Evolutionary conservation across 2,113 vertebrate species (phyloP), one percentile per base, ranked within the genome.

Genomic region (Pangasianodon hypophthalmus): DNA sequence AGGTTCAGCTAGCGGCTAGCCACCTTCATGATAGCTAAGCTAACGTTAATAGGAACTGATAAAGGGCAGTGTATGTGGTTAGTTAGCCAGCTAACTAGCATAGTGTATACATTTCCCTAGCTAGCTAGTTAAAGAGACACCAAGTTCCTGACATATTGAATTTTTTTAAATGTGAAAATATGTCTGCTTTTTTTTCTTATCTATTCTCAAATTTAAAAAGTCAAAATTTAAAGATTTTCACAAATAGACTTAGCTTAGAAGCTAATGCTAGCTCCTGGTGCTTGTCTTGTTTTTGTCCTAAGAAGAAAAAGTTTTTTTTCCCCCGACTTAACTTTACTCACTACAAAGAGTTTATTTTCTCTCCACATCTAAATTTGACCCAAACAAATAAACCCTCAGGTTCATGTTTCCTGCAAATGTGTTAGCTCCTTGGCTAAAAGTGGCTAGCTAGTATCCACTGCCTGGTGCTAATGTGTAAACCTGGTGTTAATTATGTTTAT

Each of bases 1-100:
- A 37, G 84, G 26, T 11, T 46, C 41, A 84, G 32, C 56, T 84
- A 84, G 83, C 83, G 37, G 37, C 56, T 64, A 85, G 83, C 26
- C 26, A n/a, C 26, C 62, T 85, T 48, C 56, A 62, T 64, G 11
- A 9, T 10, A 10, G 75, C 41, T n/a, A 64, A 24, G 75, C 73
- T 77, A 69, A 84, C 37, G 37, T 58, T 60, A 60, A 64, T 4
- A 56, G n/a, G 79, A 86, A 48, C 87, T 80, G n/a, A 82, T 82
- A 88, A 88, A 82, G 58, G 75, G 46, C 44, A 88, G 77, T 13
- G 18, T 50, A 29, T 44, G 7, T 48, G 69, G 7, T 19, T 88
- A 82, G 87, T 19, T 41, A 69, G 21, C 24, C 14, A 37, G 56
- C 41, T 50, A 87, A 44, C 54, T 80, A 80, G 44, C 77, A 58